Evolutionary conservation across 2,113 vertebrate genomes (phyloP).

Genomic region (Percina caprodes): DNA sequence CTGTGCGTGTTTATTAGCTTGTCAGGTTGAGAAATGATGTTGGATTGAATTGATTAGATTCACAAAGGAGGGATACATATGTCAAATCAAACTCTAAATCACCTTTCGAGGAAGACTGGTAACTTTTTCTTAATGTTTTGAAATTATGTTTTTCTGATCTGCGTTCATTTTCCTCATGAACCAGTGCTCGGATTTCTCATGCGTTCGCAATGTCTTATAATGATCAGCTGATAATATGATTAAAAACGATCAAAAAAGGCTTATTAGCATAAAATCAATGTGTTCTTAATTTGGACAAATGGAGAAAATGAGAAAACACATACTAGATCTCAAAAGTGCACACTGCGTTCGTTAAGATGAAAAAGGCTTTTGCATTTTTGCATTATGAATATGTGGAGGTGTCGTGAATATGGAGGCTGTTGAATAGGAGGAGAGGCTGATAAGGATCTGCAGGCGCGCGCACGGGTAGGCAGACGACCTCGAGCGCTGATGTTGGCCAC

Average conservation of each 20-base stretch:
- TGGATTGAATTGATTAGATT: background rate
- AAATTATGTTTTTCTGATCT: slow-evolving; percentile 20
- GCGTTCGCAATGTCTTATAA: slow-evolving; percentile 14
- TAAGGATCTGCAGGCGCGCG: slow-evolving; percentile 71
- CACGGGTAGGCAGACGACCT: slow-evolving; percentile 55
- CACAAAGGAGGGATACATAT: background rate
- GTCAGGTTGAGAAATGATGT: slow-evolving; percentile 18
- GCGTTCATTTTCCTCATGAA: slow-evolving; percentile 1
- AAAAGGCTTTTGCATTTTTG: slow-evolving; percentile 81
- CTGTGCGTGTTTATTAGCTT: slow-evolving; percentile 36
- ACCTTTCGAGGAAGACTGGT: background rate
- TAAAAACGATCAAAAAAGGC: background rate
- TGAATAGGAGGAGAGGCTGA: slow-evolving; percentile 72
- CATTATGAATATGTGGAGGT: slow-evolving; percentile 80
- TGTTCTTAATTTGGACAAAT: background rate
- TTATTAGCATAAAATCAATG: slow-evolving; percentile 20
- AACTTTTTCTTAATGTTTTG: slow-evolving; percentile 72
- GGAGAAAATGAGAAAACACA: background rate
- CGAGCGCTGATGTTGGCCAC: slow-evolving; percentile 48
- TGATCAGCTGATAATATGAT: slow-evolving; percentile 59
- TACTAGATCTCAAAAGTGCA: slow-evolving; percentile 23
- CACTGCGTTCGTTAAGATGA: slow-evolving; percentile 42
- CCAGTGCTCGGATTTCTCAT: slow-evolving; percentile 20
- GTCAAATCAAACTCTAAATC: slow-evolving; percentile 42
- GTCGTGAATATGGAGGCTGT: slow-evolving; percentile 82